Evolutionary conservation across 1,140 invertebrate genomes (phyloP).

Genomic region (Monochamus saltuarius): DNA sequence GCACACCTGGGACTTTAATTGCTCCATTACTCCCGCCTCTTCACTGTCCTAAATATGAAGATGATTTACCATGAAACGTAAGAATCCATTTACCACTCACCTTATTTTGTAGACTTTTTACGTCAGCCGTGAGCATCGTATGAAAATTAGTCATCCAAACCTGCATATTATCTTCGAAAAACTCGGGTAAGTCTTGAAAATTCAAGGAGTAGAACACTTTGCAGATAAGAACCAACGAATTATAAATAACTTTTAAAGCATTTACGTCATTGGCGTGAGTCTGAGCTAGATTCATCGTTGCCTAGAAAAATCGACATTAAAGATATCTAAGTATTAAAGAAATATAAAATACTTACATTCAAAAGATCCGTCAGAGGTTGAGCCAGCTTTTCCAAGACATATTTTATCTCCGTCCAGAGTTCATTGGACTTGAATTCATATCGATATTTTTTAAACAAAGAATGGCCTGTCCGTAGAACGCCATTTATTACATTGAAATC

Average conservation of each 20-base stretch:
- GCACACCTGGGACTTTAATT: constrained; percentile 92
- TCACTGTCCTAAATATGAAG: constrained; percentile 68
- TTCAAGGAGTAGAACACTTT: constrained; percentile 98
- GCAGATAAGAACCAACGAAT: constrained; percentile 84
- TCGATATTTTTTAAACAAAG: constrained; percentile 93
- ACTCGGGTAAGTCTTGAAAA: constrained; percentile 95
- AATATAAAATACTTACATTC: constrained; percentile 61
- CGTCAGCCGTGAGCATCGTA: constrained; percentile 74
- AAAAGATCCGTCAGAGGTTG: constrained; percentile 91
- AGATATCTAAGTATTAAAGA: not conserved
- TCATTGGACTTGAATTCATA: constrained; percentile 94
- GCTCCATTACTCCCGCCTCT: constrained; percentile 86
- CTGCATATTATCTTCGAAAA: constrained; percentile 96
- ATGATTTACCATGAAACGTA: not conserved
- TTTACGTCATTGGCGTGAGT: constrained; percentile 76
- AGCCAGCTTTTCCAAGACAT: constrained; percentile 91
- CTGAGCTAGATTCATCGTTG: constrained; percentile 80
- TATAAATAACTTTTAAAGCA: constrained; percentile 86
- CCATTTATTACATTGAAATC: constrained; percentile 97
- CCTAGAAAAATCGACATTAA: constrained; percentile 57
- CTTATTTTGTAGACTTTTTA: constrained; percentile 68
- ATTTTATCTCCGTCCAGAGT: constrained; percentile 96
- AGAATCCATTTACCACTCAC: constrained; percentile 52
- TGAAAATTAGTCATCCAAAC: constrained; percentile 93
- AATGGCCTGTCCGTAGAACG: constrained; percentile 91